Evolutionary conservation across 2,113 vertebrate species (phyloP).

Genomic region (Chionomys nivalis): DNA sequence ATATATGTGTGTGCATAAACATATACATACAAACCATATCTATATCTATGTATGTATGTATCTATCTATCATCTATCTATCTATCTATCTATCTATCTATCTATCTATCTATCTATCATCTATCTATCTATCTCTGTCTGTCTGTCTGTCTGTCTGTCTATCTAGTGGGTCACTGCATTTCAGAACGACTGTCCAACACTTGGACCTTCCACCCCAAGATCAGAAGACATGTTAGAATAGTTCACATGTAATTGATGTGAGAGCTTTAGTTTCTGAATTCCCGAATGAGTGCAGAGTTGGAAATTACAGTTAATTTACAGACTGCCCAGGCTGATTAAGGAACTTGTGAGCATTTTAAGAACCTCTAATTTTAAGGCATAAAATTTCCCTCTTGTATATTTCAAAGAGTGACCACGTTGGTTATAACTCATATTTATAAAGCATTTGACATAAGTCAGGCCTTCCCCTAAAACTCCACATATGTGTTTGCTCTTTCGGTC

Average conservation of each 20-base stretch:
- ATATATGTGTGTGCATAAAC: not conserved
- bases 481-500: not conserved
- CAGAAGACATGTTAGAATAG: not conserved
- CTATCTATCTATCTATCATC: too few relatives aligned
- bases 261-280: not conserved
- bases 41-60: too few relatives aligned
- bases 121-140: too few relatives aligned
- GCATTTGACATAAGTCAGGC: not conserved
- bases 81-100: too few relatives aligned
- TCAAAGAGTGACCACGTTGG: not conserved
- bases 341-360: constrained; percentile 9
- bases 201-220: not conserved
- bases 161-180: not conserved
- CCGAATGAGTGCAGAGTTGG: not conserved
- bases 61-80: too few relatives aligned
- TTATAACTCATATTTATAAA: not conserved
- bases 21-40: too few relatives aligned
- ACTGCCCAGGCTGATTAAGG: not conserved
- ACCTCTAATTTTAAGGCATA: not conserved
- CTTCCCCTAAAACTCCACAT: not conserved
- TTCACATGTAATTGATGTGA: not conserved
- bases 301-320: not conserved
- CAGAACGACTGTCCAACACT: not conserved
- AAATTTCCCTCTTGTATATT: not conserved
- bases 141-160: not conserved